A percentile compares a stretch with the other conserved stretches of the same genome.
Evolutionary conservation across 2,888 invertebrate species (phyloP).

Genomic region (Ctena decussata): DNA sequence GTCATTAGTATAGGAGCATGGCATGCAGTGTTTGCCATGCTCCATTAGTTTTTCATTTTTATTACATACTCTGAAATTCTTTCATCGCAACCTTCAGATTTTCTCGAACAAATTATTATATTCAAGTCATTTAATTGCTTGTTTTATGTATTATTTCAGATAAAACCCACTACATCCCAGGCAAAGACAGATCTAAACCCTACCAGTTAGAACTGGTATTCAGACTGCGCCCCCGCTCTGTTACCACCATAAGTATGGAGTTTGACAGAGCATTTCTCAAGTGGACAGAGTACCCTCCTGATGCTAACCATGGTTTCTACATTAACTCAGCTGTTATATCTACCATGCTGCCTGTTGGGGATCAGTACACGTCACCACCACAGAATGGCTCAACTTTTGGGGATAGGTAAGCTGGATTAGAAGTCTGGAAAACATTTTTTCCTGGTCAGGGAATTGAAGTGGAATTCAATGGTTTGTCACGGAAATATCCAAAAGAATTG

Average conservation of each 20-base stretch:
- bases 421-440: too few species aligned
- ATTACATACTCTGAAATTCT: too few species aligned
- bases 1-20: too few species aligned
- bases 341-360: conserved; percentile 92
- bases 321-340: conserved; percentile 95
- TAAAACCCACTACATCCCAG: conserved; percentile 89
- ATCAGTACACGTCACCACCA: conserved; percentile 92
- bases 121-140: too few species aligned
- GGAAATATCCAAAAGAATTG: too few species aligned
- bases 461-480: too few species aligned
- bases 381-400: conserved; percentile 90
- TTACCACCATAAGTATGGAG: conserved; percentile 94
- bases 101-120: too few species aligned
- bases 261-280: conserved; percentile 98
- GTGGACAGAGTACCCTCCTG: conserved; percentile 99
- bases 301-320: conserved; percentile 99
- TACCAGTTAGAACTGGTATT: conserved; percentile 95
- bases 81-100: too few species aligned
- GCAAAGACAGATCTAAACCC: conserved; percentile 93
- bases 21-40: too few species aligned
- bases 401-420: conserved; percentile 68
- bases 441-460: too few species aligned
- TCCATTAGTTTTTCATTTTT: too few species aligned
- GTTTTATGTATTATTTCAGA: conserved; percentile 67
- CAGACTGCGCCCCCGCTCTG: conserved; percentile 92